These are phyloP conservation scores for Sminthurinus aureus DNA, from an alignment of 2,888 invertebrate species.

Conservation along the genomic window DNA sequence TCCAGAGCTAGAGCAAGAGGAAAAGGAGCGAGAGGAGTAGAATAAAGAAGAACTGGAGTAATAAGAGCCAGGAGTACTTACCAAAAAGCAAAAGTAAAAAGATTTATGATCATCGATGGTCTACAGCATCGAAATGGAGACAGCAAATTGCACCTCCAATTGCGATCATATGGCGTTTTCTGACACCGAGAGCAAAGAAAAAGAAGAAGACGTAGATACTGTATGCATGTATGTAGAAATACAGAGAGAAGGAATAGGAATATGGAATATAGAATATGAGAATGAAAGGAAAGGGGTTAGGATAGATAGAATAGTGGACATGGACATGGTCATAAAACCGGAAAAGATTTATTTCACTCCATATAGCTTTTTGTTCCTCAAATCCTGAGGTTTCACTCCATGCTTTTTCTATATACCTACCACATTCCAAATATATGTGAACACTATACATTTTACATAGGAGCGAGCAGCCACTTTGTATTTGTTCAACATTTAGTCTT, in stretches of 20 bases:
- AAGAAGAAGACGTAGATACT: no score
- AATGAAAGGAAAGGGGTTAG: slow-evolving; percentile 36
- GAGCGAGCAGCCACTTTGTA: background rate
- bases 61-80: no score
- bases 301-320: no score
- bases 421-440: no score
- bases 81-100: slow-evolving; percentile 17
- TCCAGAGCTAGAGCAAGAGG: background rate
- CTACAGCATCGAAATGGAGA: slow-evolving; percentile 55
- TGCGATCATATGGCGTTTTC: slow-evolving; percentile 51
- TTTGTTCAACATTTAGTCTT: background rate
- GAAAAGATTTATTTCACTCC: slow-evolving; percentile 52
- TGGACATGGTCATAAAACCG: slow-evolving; percentile 48
- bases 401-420: background rate
- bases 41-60: no score
- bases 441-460: background rate
- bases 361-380: slow-evolving; percentile 25
- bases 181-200: slow-evolving; percentile 44
- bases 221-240: no score
- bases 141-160: slow-evolving; percentile 54
- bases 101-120: slow-evolving; percentile 50
- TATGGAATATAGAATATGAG: no score
- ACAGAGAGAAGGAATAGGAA: no score
- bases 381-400: background rate
- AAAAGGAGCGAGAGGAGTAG: no score